These are phyloP conservation scores for Pantherophis guttatus DNA, from an alignment of 2,113 vertebrate species.

Conservation along the genomic window DNA sequence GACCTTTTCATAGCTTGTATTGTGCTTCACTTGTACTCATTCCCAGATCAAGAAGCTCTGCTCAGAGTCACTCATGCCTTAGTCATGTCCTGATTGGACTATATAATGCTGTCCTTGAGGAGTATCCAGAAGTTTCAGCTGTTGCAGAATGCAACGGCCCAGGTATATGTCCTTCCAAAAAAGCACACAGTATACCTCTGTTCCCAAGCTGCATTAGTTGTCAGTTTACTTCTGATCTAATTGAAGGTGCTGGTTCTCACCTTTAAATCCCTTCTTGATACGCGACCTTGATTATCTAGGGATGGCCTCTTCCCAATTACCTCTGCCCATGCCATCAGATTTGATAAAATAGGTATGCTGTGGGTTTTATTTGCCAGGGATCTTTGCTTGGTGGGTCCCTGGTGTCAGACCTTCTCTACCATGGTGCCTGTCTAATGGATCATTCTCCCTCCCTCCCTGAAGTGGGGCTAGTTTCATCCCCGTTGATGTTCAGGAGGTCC, in stretches of 20 bases:
- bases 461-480: neutral
- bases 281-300: neutral
- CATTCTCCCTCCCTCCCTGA: neutral
- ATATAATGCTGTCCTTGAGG: neutral
- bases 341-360: neutral
- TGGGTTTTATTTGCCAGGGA: neutral
- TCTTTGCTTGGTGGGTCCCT: neutral
- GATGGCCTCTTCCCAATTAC: neutral
- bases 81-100: neutral
- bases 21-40: neutral
- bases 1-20: neutral
- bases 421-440: neutral
- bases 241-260: neutral
- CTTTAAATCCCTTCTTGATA: neutral
- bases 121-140: neutral
- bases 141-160: neutral
- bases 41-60: neutral
- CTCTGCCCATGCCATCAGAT: neutral
- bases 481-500: neutral
- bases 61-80: no score
- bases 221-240: neutral
- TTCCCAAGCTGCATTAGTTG: neutral
- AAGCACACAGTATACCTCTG: neutral
- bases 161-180: neutral
- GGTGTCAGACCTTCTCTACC: neutral